Conservation (phyloP, 2,888 invertebrate genomes). For the Scrobipalpa atriplicella region DNA sequence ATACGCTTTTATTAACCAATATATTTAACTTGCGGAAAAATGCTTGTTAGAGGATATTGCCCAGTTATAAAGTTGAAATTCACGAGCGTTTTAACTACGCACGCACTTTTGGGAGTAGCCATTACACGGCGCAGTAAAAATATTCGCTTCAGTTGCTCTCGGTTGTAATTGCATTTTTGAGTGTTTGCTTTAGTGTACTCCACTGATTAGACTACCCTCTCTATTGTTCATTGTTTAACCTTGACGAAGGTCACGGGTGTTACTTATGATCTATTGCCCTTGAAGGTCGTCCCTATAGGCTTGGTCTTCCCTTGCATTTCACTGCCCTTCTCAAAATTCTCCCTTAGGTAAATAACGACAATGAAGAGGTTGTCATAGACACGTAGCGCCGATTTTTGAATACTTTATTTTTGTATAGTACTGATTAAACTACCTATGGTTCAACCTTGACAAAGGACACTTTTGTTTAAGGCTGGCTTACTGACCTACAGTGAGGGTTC, state of each 20-base stretch:
- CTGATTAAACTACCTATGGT: too few relatives aligned
- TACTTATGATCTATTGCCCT: neutral
- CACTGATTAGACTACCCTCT: neutral
- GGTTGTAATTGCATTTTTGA: constrained; percentile 11
- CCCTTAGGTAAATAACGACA: too few relatives aligned
- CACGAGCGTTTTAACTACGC: constrained; percentile 15
- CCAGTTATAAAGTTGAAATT: constrained; percentile 19
- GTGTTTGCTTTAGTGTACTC: neutral
- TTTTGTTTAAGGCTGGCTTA: too few relatives aligned
- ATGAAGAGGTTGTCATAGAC: too few relatives aligned
- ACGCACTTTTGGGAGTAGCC: neutral
- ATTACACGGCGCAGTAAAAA: constrained; percentile 4
- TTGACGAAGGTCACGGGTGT: neutral
- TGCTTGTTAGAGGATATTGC: constrained; percentile 14
- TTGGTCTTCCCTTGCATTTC: too few relatives aligned
- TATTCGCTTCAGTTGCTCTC: neutral
- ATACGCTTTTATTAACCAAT: constrained; percentile 22
- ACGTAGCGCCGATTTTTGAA: too few relatives aligned
- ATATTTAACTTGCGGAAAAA: constrained; percentile 21
- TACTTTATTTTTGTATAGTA: too few relatives aligned
- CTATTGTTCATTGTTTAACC: neutral
- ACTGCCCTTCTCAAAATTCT: too few relatives aligned
- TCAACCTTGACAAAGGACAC: too few relatives aligned
- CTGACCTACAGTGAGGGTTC: too few relatives aligned
- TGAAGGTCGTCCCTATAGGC: neutral